These are phyloP conservation scores for Vanacampus margaritifer DNA, from an alignment of 2,113 vertebrate genomes.

Conservation along the genomic window DNA sequence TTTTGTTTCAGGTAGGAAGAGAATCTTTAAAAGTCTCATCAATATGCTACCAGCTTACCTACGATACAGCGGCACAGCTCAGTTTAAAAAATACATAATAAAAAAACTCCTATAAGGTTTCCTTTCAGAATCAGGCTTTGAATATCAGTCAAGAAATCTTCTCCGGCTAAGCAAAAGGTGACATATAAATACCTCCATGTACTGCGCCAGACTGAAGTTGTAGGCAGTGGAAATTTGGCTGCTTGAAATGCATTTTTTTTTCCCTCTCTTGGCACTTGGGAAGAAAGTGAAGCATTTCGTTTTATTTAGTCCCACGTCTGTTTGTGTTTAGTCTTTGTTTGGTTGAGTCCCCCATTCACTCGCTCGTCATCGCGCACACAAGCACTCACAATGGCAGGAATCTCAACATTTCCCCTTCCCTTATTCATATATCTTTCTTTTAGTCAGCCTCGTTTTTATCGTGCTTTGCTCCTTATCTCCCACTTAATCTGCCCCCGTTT, in stretches of 20 bases:
- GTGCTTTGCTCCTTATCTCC: slow-evolving; percentile 29
- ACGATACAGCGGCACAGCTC: background rate
- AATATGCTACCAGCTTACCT: background rate
- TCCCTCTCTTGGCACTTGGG: slow-evolving; percentile 20
- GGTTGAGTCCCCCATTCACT: slow-evolving; percentile 42
- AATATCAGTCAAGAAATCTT: slow-evolving; percentile 7
- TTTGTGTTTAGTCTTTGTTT: slow-evolving; percentile 42
- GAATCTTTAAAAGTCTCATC: background rate
- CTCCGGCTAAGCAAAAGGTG: slow-evolving; percentile 20
- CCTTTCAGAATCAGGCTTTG: background rate
- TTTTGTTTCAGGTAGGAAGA: background rate
- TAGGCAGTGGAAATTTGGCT: slow-evolving; percentile 23
- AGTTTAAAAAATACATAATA: background rate
- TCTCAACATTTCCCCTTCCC: slow-evolving; percentile 43
- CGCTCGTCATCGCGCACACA: slow-evolving; percentile 17
- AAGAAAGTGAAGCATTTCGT: slow-evolving; percentile 29
- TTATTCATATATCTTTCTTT: slow-evolving; percentile 40
- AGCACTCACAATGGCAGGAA: slow-evolving; percentile 57
- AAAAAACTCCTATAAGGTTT: background rate
- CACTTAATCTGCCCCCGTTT: slow-evolving; percentile 47
- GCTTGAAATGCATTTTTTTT: slow-evolving; percentile 40
- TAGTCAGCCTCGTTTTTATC: slow-evolving; percentile 6
- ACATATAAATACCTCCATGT: slow-evolving; percentile 16
- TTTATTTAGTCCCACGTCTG: slow-evolving; percentile 42
- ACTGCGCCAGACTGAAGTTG: slow-evolving; percentile 19